A percentile compares a stretch with the other conserved stretches of the same genome.
These are phyloP conservation scores for Cottoperca gobio DNA, from an alignment of 2,797 vertebrate species.

Conservation along the genomic window DNA sequence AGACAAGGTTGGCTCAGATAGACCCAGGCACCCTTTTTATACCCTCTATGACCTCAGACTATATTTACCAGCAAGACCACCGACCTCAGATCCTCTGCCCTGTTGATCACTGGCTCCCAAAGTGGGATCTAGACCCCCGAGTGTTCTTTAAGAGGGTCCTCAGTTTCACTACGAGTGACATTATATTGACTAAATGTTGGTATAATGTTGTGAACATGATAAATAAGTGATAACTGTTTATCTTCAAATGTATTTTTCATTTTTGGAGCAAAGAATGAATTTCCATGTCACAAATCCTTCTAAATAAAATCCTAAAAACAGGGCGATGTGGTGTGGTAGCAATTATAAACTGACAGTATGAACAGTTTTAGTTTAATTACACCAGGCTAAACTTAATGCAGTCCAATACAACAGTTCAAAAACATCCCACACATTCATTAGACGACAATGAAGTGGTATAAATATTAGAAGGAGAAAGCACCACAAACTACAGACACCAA, in stretches of 20 bases:
- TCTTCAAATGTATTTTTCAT: no score
- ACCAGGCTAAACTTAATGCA: not conserved
- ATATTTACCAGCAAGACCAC: slow-evolving; percentile 11
- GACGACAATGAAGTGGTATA: no score
- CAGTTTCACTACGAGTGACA: not conserved
- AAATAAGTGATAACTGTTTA: no score
- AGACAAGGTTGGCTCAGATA: slow-evolving; percentile 13
- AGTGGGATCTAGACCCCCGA: slow-evolving; percentile 8
- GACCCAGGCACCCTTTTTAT: slow-evolving; percentile 15
- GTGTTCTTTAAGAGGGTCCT: not conserved
- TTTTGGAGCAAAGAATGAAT: no score
- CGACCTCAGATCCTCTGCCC: slow-evolving; percentile 2
- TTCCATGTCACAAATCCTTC: not conserved
- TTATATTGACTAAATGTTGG: not conserved
- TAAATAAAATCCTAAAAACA: not conserved
- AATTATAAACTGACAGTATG: no score
- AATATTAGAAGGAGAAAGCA: no score
- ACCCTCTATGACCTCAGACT: slow-evolving; percentile 20
- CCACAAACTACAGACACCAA: no score
- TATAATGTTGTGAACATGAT: not conserved
- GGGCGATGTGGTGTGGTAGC: not conserved
- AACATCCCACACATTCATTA: not conserved
- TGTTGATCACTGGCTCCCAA: not conserved
- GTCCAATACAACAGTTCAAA: not conserved
- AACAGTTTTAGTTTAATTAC: no score